Evolutionary conservation across 2,113 vertebrate genomes (phyloP).

Genomic region (Pyxicephalus adspersus): DNA sequence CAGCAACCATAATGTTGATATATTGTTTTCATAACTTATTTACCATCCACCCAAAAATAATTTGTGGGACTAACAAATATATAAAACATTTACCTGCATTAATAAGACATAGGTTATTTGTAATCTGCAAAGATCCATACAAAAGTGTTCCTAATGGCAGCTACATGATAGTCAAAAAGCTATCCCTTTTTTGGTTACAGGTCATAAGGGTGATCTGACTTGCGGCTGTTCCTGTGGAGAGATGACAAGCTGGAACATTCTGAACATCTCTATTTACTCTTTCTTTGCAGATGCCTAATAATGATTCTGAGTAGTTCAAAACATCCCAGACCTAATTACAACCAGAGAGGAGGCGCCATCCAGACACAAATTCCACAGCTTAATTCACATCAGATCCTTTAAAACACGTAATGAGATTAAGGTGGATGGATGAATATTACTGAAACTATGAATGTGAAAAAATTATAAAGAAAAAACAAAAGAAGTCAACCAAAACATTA

Average conservation of each 20-base stretch:
- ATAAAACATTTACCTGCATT: too few species aligned
- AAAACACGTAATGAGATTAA: constrained; percentile 48
- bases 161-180: neutral
- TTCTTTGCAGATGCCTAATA: constrained; percentile 29
- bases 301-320: constrained; percentile 39
- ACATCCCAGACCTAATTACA: constrained; percentile 44
- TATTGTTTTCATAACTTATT: too few species aligned
- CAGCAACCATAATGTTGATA: too few species aligned
- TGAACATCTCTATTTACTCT: constrained; percentile 32
- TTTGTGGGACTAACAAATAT: too few species aligned
- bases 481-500: too few species aligned
- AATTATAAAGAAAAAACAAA: too few species aligned
- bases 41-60: too few species aligned
- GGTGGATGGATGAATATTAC: constrained; percentile 12
- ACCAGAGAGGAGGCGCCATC: constrained; percentile 48
- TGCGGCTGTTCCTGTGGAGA: constrained; percentile 14
- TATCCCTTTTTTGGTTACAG: neutral
- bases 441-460: neutral
- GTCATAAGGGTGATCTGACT: neutral
- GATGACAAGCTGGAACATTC: constrained; percentile 23
- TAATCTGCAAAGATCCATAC: too few species aligned
- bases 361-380: constrained; percentile 54
- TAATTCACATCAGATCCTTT: constrained; percentile 54
- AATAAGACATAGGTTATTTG: too few species aligned
- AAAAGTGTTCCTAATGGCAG: too few species aligned